Percentiles rank a stretch among this genome's conserved stretches.
Evolutionary conservation across 30 jellyfish, hydroid and myxozoan genomes (phyloP).

Genomic region (Pseudorhiza aurosa): DNA sequence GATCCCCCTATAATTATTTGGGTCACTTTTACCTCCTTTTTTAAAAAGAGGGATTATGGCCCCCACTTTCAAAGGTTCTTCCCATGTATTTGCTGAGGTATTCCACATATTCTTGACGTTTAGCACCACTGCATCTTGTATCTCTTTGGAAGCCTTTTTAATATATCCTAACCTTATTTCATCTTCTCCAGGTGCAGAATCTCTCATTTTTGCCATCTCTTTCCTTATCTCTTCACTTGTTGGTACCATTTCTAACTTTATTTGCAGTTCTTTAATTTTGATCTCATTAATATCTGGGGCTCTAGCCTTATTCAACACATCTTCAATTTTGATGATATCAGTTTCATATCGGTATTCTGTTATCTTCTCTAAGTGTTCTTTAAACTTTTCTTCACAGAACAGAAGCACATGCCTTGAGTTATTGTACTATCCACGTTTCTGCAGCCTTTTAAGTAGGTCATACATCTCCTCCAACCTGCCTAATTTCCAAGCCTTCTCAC

Average conservation of each 20-base stretch:
- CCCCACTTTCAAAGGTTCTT: too few relatives aligned
- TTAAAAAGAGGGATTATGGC: constrained; percentile 3
- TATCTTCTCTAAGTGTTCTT: background rate
- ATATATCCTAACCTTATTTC: background rate
- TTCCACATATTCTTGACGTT: background rate
- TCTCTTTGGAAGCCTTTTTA: background rate
- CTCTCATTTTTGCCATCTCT: background rate
- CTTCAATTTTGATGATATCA: background rate
- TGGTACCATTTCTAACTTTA: background rate
- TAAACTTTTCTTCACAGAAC: background rate
- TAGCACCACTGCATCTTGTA: background rate
- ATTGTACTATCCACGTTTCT: background rate
- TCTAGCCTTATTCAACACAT: background rate
- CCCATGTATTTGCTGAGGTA: too few relatives aligned
- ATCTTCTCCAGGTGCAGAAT: constrained; percentile 2
- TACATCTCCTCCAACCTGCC: constrained; percentile 6
- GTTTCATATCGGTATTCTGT: background rate
- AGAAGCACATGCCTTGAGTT: background rate
- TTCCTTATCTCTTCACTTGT: constrained; percentile 1
- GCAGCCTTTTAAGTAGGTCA: background rate
- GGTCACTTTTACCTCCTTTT: background rate
- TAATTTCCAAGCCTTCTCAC: constrained; percentile 1
- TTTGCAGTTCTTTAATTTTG: background rate
- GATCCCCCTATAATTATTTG: background rate
- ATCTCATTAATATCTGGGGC: background rate